Evolutionary conservation across 1,140 invertebrate genomes (phyloP), one percentile per base, ranked within the genome.

Genomic region (Leptinotarsa defecta): DNA sequence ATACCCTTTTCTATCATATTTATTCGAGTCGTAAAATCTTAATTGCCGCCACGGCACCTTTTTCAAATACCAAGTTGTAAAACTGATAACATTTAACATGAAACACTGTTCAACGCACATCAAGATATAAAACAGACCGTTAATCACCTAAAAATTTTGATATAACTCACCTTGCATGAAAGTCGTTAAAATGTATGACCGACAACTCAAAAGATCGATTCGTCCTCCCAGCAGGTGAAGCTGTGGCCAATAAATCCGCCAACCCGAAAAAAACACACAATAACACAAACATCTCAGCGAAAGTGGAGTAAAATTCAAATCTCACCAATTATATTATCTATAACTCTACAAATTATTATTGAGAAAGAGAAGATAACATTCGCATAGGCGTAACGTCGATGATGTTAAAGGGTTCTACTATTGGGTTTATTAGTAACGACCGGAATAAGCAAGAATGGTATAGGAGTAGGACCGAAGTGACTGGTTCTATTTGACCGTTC

Each of bases 171-270:
- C 92, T 91, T 4, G 93, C 92, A 83, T 95, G 94, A 78, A 95
- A 92, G 85, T 95, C 94, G 84, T 95, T 95, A 49, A 93, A 89
- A 82, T 95, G 94, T 71, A 95, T 87, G 13, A 95, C 89, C 24
- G 92, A 91, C n/a, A 95, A 80, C 57, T 93, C 88, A 80, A 89
- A 90, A 4, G 88, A 80, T 34, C 86, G 86, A n/a, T 83, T 75
- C 11, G 34, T 48, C 34, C 81, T 48, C 61, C 17, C 63, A 13
- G 17, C 13, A 19, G 72, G 72, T 3, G n/a, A 34, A 27, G 70
- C 70, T 20, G 17, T 27, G 2, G 52, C 15, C 15, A 19, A 8
- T 17, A 57, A 57, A 57, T 6, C 4, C 3, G n/a, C 4, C 6
- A 57, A 57, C 52, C 52, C 3, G 4, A 57, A 5, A 19, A 57